Base-by-base conservation (phyloP, 2,797 vertebrate species). In the Fratercula arctica region DNA sequence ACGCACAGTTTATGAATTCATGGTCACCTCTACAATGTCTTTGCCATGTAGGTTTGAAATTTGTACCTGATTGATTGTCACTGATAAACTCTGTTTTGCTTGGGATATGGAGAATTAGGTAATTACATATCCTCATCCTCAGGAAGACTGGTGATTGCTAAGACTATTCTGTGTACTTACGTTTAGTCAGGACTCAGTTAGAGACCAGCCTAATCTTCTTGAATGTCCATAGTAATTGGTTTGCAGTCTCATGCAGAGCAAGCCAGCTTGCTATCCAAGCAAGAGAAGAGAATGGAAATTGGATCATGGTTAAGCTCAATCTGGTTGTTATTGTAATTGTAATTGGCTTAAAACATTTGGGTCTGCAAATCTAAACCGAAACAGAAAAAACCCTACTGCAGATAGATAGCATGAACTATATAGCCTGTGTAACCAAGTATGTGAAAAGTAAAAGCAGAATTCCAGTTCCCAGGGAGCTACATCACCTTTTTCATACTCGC, bases 351-450 rank as follows among this genome's bases (percentile, higher is more conserved):
- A 79, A 79, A 54, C 9, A 2, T 63, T 78, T 80, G 41, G n/a
- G 20, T 91, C 50, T 78, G 33, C 50, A 93, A 77, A 78, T 90
- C 37, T 78, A 6, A 79, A 50, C 33, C 84, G 37, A 60, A 92
- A 31, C 37, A 68, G 73, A 74, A 78, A 31, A 57, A 77, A 59
- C 26, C 28, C 25, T 76, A 13, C 37, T 61, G 33, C 29, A 73
- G 21, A 7, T 72, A 73, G 21, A 7, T 72, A 28, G 45, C 18
- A 4, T 81, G 87, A 87, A 26, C 23, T 45, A 45, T 45, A 1
- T n/a, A 51, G 23, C 11, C 39, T 23, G 1, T 54, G 37, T 57
- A 80, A n/a, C 11, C 61, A 41, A 67, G 17, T 77, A 7, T 1
- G 5, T 84, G 83, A 50, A 78, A 54, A 21, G 12, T n/a, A 77